These are phyloP conservation scores for Lycocerus yunnanus DNA, from an alignment of 2,888 invertebrate genomes.

Conservation along the genomic window DNA sequence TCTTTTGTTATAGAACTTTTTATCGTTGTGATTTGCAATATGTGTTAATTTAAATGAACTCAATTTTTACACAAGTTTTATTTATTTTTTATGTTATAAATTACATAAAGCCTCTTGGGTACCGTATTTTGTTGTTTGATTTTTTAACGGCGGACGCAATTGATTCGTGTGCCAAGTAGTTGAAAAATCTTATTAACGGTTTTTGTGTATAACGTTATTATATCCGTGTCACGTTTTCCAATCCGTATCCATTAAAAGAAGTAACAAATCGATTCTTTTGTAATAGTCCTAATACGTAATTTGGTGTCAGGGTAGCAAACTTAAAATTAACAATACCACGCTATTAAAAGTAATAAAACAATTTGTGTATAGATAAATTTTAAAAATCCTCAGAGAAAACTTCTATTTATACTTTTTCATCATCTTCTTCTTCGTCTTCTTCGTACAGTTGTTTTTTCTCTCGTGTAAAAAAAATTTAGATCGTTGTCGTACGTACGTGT, in stretches of 20 bases:
- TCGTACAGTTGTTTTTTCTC: constrained; percentile 44
- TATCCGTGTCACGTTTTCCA: constrained; percentile 21
- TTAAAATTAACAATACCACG: constrained; percentile 43
- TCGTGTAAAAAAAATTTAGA: constrained; percentile 49
- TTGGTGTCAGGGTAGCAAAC: constrained; percentile 81
- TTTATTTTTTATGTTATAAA: constrained; percentile 31
- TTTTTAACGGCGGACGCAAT: constrained; percentile 10
- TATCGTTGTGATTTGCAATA: constrained; percentile 51
- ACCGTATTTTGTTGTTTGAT: constrained; percentile 12
- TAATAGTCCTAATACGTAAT: constrained; percentile 76
- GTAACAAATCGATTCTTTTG: constrained; percentile 2
- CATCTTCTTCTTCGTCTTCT: constrained; percentile 37
- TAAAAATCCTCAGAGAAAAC: constrained; percentile 8
- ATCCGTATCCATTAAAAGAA: constrained; percentile 28
- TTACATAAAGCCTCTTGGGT: constrained; percentile 9
- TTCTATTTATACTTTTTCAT: constrained; percentile 18
- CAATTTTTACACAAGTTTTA: constrained; percentile 24
- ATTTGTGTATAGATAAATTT: neutral
- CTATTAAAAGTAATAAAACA: neutral
- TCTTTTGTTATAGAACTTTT: constrained; percentile 44
- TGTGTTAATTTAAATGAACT: constrained; percentile 38
- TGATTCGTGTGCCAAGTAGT: constrained; percentile 22
- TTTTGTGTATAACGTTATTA: neutral
- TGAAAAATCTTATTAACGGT: neutral
- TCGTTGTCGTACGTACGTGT: constrained; percentile 53